Evolutionary conservation across 2,797 vertebrate genomes (phyloP).

Genomic region (Coendou prehensilis): DNA sequence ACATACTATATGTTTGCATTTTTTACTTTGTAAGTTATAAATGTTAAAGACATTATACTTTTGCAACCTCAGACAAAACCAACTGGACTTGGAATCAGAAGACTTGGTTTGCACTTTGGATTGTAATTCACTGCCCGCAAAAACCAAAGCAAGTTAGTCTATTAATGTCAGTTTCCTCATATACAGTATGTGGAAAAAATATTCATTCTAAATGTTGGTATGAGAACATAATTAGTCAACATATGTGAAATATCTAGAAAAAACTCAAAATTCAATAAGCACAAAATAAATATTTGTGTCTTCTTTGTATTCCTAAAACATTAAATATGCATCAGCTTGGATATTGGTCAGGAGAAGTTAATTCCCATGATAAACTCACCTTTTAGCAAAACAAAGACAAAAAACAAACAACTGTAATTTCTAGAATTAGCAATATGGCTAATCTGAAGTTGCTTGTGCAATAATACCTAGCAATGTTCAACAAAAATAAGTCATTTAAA

Average conservation of each 20-base stretch:
- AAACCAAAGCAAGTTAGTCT: slow-evolving; percentile 55
- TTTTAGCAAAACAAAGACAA: slow-evolving; percentile 52
- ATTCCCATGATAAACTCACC: slow-evolving; percentile 25
- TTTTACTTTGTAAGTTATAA: slow-evolving; percentile 34
- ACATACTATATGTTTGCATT: background rate
- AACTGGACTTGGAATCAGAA: slow-evolving; percentile 21
- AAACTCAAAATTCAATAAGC: slow-evolving; percentile 1
- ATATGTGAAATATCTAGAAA: slow-evolving; percentile 54
- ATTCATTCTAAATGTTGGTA: slow-evolving; percentile 31
- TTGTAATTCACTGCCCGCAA: background rate
- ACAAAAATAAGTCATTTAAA: slow-evolving; percentile 47
- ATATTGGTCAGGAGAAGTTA: slow-evolving; percentile 33
- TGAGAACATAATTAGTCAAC: slow-evolving; percentile 36
- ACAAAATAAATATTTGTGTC: slow-evolving; percentile 57
- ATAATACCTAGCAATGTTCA: slow-evolving; percentile 48
- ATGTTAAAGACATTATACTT: slow-evolving; percentile 28
- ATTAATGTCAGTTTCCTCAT: slow-evolving; percentile 14
- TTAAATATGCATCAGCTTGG: slow-evolving; percentile 36
- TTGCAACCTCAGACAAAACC: slow-evolving; percentile 39
- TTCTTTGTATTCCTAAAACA: slow-evolving; percentile 39
- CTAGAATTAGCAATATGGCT: slow-evolving; percentile 32
- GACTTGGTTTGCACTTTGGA: slow-evolving; percentile 3
- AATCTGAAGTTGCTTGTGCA: slow-evolving; percentile 25
- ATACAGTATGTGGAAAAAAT: slow-evolving; percentile 44
- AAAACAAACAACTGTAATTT: background rate